A percentile compares a stretch with the other conserved stretches of the same genome.
phyloP scores from a whole-genome alignment of 2,797 vertebrate genomes.

The Harpagifer antarcticus region DNA sequence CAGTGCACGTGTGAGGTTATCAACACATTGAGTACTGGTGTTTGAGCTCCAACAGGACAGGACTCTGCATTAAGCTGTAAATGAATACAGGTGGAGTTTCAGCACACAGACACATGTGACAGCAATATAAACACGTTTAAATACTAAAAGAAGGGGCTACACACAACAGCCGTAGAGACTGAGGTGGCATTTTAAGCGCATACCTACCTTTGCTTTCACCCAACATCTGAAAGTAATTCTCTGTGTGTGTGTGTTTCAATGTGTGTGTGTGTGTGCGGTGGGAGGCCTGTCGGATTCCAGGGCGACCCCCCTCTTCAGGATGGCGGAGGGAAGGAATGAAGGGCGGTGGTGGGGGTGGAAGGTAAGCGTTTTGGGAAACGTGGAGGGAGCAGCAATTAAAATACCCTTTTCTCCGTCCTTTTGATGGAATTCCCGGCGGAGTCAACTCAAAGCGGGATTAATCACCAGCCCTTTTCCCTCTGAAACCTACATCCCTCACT shows the following conservation, averaged over 20 bases:
- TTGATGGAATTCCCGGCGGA: constrained; percentile 87
- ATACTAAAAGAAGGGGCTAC: constrained; percentile 48
- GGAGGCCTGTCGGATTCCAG: constrained; percentile 80
- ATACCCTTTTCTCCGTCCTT: constrained; percentile 73
- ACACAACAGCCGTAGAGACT: constrained; percentile 28
- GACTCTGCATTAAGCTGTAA: constrained; percentile 44
- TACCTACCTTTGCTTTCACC: constrained; percentile 61
- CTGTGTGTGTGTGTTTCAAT: constrained; percentile 34
- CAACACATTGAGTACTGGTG: constrained; percentile 33
- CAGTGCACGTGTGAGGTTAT: constrained; percentile 57
- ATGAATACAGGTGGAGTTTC: constrained; percentile 56
- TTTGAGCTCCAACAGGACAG: constrained; percentile 24
- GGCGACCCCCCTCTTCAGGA: constrained; percentile 74
- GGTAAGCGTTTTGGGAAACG: constrained; percentile 83
- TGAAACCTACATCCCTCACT: constrained; percentile 77
- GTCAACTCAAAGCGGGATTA: constrained; percentile 83
- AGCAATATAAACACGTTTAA: constrained; percentile 56
- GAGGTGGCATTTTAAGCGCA: constrained; percentile 58
- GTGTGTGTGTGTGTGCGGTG: constrained; percentile 61
- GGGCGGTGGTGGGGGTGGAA: constrained; percentile 48
- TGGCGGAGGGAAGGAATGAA: constrained; percentile 51
- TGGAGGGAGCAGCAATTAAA: constrained; percentile 85
- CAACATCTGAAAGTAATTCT: constrained; percentile 88
- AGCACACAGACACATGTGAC: constrained; percentile 37
- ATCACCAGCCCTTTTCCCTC: constrained; percentile 78